Conservation (phyloP, 2,797 vertebrate species). For the Galago senegalensis region DNA sequence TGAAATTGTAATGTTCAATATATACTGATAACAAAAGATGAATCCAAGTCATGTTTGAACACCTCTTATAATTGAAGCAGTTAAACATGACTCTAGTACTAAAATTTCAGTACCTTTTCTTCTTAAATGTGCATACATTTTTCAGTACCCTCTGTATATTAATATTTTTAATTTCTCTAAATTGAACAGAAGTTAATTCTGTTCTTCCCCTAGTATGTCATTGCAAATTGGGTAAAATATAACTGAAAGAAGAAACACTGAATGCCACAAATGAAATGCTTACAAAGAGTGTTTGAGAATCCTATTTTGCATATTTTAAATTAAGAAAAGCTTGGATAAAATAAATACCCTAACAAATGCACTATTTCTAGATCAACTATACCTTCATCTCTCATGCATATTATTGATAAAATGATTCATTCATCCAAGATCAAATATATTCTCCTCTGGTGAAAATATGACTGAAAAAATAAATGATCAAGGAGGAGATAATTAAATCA, state of each 20-base stretch:
- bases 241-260: not conserved
- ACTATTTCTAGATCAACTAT: not conserved
- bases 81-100: too few relatives aligned
- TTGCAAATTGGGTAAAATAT: not conserved
- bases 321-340: not conserved
- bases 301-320: not conserved
- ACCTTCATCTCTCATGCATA: not conserved
- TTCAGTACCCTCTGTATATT: not conserved
- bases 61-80: too few relatives aligned
- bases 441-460: constrained; percentile 33
- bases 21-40: too few relatives aligned
- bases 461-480: constrained; percentile 63
- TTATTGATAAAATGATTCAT: constrained; percentile 17
- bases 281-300: not conserved
- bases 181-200: not conserved
- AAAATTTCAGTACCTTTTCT: too few relatives aligned
- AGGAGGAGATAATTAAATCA: constrained; percentile 70
- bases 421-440: constrained; percentile 37
- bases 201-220: not conserved
- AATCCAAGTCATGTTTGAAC: too few relatives aligned
- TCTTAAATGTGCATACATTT: too few relatives aligned
- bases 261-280: not conserved
- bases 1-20: too few relatives aligned
- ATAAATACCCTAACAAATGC: not conserved
- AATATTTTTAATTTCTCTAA: constrained; percentile 30